phyloP scores from a whole-genome alignment of 1,140 invertebrate genomes.

The Drosophila auraria region DNA sequence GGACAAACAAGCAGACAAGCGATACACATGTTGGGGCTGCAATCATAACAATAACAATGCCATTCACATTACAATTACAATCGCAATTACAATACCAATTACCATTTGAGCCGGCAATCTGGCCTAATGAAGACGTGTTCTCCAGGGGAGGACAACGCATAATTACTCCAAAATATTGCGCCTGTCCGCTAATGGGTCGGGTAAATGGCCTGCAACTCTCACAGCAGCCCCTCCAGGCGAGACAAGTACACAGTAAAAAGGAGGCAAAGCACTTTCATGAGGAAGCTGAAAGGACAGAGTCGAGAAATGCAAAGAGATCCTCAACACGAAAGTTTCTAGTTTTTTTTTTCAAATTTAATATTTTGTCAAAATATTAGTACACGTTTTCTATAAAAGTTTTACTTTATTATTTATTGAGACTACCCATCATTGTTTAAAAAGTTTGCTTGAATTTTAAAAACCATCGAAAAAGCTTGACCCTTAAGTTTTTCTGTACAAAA shows the following conservation, averaged over 20 bases:
- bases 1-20: constrained; percentile 62
- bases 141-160: constrained; percentile 35
- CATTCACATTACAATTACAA: constrained; percentile 63
- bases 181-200: constrained; percentile 60
- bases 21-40: constrained; percentile 22
- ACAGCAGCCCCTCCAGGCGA: neutral
- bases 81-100: constrained; percentile 53
- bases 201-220: constrained; percentile 45
- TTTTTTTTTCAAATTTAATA: neutral
- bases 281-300: neutral
- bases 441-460: no score
- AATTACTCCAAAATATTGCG: constrained; percentile 76
- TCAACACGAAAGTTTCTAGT: neutral
- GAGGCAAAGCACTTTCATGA: neutral
- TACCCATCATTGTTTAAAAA: neutral
- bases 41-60: constrained; percentile 76
- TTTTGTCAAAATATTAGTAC: neutral
- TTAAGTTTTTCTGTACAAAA: no score
- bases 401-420: neutral
- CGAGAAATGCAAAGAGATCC: neutral
- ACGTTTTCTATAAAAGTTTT: no score
- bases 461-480: no score
- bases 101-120: constrained; percentile 41
- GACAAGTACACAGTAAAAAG: constrained; percentile 3
- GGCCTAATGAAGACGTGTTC: constrained; percentile 69